Evolutionary conservation across 1,140 invertebrate species (phyloP).

Genomic region (Cryptotermes secundus): DNA sequence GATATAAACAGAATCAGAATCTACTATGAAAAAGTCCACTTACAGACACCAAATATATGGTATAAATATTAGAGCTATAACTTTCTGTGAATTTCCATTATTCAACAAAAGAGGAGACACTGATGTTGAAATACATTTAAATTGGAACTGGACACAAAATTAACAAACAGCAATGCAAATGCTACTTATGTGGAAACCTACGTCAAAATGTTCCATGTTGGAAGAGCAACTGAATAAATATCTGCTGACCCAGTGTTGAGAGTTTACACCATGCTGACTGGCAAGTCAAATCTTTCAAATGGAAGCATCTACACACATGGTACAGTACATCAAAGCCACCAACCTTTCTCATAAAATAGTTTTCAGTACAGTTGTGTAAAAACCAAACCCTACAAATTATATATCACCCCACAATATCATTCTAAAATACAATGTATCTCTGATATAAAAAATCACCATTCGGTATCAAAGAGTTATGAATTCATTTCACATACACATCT

Average conservation of each 20-base stretch:
- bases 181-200: neutral
- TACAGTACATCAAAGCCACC: conserved; percentile 14
- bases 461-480: conserved; percentile 28
- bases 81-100: no score
- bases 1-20: no score
- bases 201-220: no score
- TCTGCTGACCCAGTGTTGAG: neutral
- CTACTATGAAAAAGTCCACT: no score
- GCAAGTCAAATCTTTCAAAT: conserved; percentile 13
- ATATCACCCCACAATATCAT: conserved; percentile 33
- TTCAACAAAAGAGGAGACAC: neutral
- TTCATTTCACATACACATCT: neutral
- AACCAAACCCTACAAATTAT: conserved; percentile 34
- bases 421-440: conserved; percentile 34
- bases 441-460: conserved; percentile 32
- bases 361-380: conserved; percentile 22
- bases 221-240: neutral
- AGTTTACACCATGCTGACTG: neutral
- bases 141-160: neutral
- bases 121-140: neutral
- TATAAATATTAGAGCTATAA: no score
- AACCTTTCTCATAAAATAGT: conserved; percentile 30
- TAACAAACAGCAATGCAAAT: neutral
- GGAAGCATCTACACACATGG: conserved; percentile 33
- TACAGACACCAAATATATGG: no score